Conservation (phyloP, 2,888 invertebrate species). For the Scaptomyza caliginosa region DNA sequence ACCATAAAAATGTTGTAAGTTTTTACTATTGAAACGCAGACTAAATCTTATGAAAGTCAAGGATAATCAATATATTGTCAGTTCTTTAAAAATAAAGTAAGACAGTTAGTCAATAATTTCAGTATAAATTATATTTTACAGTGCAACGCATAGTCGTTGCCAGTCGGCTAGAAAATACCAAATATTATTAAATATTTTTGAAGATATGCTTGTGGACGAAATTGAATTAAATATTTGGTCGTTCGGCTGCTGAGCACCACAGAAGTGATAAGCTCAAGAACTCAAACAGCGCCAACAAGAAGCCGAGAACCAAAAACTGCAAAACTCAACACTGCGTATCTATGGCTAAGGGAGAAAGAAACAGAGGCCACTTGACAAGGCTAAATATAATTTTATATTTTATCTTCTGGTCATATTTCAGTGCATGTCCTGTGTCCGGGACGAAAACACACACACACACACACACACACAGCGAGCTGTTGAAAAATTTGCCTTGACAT, state of each 20-base stretch:
- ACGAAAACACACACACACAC: background rate
- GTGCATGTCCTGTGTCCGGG: slow-evolving; percentile 29
- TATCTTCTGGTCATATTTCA: slow-evolving; percentile 61
- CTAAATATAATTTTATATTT: slow-evolving; percentile 53
- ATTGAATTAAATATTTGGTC: slow-evolving; percentile 69
- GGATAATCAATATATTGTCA: no score
- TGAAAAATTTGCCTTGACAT: slow-evolving; percentile 63
- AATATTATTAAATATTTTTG: slow-evolving; percentile 16
- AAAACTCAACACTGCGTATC: slow-evolving; percentile 8
- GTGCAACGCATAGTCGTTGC: background rate
- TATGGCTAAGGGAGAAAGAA: slow-evolving; percentile 32
- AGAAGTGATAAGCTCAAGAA: slow-evolving; percentile 42
- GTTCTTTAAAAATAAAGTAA: no score
- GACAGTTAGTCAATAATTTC: no score
- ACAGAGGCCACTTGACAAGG: slow-evolving; percentile 46
- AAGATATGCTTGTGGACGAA: slow-evolving; percentile 30
- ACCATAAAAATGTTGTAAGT: background rate
- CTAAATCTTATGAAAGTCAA: background rate
- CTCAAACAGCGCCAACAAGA: slow-evolving; percentile 14
- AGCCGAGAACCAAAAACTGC: slow-evolving; percentile 3
- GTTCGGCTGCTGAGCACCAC: slow-evolving; percentile 14
- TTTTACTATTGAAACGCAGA: no score
- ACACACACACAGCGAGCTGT: slow-evolving; percentile 5
- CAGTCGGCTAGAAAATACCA: background rate
- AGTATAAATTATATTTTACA: background rate